These are phyloP conservation scores for Sebastes reedi DNA, from an alignment of 2,797 vertebrate species.

Conservation along the genomic window DNA sequence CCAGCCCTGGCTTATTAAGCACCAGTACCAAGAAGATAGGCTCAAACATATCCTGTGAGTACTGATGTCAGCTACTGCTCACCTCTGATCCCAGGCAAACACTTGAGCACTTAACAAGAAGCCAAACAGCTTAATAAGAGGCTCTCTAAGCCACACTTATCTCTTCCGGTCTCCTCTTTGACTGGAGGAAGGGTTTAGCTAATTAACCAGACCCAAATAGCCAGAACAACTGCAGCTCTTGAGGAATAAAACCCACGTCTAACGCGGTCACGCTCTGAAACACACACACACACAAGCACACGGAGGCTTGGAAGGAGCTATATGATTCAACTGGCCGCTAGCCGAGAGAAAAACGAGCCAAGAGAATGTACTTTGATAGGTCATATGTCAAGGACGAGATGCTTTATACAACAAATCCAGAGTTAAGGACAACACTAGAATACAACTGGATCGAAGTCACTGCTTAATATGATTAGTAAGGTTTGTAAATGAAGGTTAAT, in stretches of 20 bases:
- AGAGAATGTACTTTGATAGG: background rate
- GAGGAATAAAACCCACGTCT: slow-evolving; percentile 9
- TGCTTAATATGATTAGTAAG: background rate
- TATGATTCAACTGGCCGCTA: background rate
- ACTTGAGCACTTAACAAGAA: slow-evolving; percentile 28
- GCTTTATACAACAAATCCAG: background rate
- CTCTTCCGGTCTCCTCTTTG: slow-evolving; percentile 71
- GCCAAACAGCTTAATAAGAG: slow-evolving; percentile 50
- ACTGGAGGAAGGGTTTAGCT: slow-evolving; percentile 69
- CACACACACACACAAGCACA: background rate
- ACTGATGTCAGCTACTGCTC: slow-evolving; percentile 31
- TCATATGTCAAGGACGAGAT: background rate
- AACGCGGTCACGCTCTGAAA: background rate
- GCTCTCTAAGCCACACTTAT: slow-evolving; percentile 65
- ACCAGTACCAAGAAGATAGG: background rate
- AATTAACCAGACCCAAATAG: slow-evolving; percentile 78
- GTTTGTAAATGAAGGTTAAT: background rate
- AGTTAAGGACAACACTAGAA: background rate
- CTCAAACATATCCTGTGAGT: slow-evolving; percentile 18
- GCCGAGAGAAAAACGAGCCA: background rate
- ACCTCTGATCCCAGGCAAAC: slow-evolving; percentile 55
- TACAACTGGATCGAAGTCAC: background rate
- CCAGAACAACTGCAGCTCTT: slow-evolving; percentile 10
- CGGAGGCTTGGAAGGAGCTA: background rate
- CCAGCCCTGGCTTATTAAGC: background rate